Evolutionary conservation across 1,140 invertebrate species (phyloP), one percentile per base, ranked within the genome.

Genomic region (Drosophila paulistorum): DNA sequence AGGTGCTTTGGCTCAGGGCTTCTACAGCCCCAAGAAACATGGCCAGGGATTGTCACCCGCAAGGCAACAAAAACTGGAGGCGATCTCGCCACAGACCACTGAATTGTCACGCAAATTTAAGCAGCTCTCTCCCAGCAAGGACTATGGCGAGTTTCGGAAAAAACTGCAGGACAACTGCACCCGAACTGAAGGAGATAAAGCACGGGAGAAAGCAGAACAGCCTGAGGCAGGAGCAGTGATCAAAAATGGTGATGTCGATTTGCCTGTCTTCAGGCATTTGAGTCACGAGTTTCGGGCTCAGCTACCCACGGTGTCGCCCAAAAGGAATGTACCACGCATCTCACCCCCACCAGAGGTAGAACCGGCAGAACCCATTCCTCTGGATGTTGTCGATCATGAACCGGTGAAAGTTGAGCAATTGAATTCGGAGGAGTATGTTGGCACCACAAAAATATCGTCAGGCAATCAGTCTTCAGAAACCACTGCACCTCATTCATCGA

Each of bases 251-350:
- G 78, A 79, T 17, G 65, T 84, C 6, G 91, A 92, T 66, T 90
- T 96, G 58, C 96, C 96, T 6, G 96, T 97, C 11, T 92, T 97
- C 62, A 94, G 96, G 92, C 96, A 97, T 91, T 90, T 97, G 57
- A 93, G 96, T 76, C 96, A 96, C 1, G 96, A 97, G 90, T 98
- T 98, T 87, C 93, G 96, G 7, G 96, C 96, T 2, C 97, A 97
- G 91, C 91, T 97, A 51, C 95, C 96, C 1, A 94, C 96, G 7
- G 92, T 95, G 3, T 95, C 94, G 67, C 94, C 94, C 1, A 94
- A 95, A 84, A 71, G 87, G 9, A 66, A 20, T 62, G 70, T 62
- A 7, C 48, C 59, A 7, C 83, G 90, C 93, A 93, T 81, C 77
- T 92, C n/a, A 78, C 92, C 71, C 13, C 42, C 71, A 6, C 37